Percentiles rank a stretch among this genome's conserved stretches.
phyloP scores from a whole-genome alignment of 2,797 vertebrate species.

The Eremophila alpestris region DNA sequence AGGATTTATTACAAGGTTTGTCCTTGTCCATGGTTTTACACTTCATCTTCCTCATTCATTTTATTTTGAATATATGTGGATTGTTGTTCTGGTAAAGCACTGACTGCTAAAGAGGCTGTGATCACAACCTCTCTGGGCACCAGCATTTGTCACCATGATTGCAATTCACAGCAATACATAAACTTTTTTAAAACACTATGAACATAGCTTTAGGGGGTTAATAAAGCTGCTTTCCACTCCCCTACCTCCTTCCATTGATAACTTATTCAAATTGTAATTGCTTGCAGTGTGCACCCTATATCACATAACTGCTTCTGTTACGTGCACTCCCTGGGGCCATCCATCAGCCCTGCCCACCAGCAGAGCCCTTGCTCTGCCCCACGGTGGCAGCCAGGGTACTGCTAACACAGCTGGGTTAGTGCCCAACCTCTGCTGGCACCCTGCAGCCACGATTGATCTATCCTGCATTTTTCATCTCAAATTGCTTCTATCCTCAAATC shows the following conservation, averaged over 20 bases:
- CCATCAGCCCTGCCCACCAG: constrained; percentile 52
- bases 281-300: constrained; percentile 60
- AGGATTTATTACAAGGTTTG: constrained; percentile 40
- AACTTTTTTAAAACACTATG: constrained; percentile 59
- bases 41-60: constrained; percentile 34
- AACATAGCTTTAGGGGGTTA: constrained; percentile 70
- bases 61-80: constrained; percentile 52
- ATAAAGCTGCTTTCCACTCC: constrained; percentile 70
- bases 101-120: background rate
- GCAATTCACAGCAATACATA: constrained; percentile 69
- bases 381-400: background rate
- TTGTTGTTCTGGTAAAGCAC: constrained; percentile 45
- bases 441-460: fast-evolving
- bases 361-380: constrained; percentile 21
- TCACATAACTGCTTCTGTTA: constrained; percentile 59
- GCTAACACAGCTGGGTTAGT: background rate
- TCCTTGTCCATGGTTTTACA: background rate
- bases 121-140: constrained; percentile 51
- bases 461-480: background rate
- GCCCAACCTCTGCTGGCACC: background rate
- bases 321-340: constrained; percentile 35
- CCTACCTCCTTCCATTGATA: constrained; percentile 60
- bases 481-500: background rate
- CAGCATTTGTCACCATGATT: constrained; percentile 31
- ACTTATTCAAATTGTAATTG: constrained; percentile 78